Conservation (phyloP, 2,113 vertebrate genomes). For the Callipepla squamata region DNA sequence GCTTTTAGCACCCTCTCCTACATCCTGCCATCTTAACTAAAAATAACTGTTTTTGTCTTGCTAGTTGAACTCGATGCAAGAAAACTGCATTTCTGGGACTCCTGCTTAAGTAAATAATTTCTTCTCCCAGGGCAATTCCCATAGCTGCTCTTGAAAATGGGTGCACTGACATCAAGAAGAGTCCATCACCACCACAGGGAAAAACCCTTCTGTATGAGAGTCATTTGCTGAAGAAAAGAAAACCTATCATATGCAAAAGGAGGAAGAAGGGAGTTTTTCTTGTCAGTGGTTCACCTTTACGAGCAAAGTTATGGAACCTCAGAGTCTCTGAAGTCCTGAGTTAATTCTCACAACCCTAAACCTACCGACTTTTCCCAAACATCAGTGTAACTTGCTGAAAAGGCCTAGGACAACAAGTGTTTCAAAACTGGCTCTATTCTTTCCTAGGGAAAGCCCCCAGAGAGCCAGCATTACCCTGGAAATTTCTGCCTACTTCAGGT, state of each 20-base stretch:
- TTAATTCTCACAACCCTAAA: neutral
- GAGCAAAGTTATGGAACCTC: neutral
- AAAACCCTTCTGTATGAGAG: neutral
- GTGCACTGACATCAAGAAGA: neutral
- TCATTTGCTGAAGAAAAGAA: neutral
- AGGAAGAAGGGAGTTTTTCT: neutral
- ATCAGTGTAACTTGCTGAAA: neutral
- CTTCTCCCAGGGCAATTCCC: neutral
- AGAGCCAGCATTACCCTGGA: neutral
- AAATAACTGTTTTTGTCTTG: neutral
- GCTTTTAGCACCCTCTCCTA: neutral
- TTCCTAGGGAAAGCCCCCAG: neutral
- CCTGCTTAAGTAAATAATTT: neutral
- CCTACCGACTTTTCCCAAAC: neutral
- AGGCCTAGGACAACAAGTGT: neutral
- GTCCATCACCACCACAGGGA: neutral
- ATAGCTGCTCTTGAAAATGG: neutral
- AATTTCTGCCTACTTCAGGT: neutral
- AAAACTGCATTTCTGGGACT: neutral
- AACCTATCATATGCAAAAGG: neutral
- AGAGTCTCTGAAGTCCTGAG: rapidly evolving
- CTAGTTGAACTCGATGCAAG: neutral
- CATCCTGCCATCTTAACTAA: neutral
- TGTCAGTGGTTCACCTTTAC: neutral
- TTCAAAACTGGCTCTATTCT: neutral